These are phyloP conservation scores for Polymixis lichenea DNA, from an alignment of 2,888 invertebrate species.

Conservation along the genomic window DNA sequence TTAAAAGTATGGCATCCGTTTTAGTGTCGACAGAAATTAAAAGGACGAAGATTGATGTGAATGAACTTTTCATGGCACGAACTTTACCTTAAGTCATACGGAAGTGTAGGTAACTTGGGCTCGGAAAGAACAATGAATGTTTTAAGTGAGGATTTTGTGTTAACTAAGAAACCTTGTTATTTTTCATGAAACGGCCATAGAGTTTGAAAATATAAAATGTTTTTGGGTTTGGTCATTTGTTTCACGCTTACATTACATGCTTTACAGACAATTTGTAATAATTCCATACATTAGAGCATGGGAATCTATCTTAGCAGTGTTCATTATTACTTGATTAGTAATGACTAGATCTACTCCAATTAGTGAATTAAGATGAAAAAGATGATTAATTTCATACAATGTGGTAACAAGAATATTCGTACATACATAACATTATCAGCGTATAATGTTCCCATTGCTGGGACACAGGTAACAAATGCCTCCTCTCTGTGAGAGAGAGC, in stretches of 20 bases:
- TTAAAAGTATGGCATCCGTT: constrained; percentile 66
- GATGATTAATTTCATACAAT: not conserved
- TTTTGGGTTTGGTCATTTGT: not conserved
- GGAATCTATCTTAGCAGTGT: no score
- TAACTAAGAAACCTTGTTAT: not conserved
- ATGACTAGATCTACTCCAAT: not conserved
- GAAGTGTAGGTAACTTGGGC: not conserved
- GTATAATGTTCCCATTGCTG: no score
- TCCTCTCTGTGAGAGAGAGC: no score
- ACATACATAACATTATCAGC: not conserved
- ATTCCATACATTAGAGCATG: not conserved
- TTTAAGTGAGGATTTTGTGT: constrained; percentile 1
- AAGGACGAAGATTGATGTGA: constrained; percentile 57
- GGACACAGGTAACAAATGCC: no score
- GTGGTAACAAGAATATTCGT: no score
- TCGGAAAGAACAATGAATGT: constrained; percentile 13
- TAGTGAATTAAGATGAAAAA: not conserved
- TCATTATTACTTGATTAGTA: not conserved
- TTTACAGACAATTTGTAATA: not conserved
- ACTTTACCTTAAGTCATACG: constrained; percentile 19
- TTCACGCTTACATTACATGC: not conserved
- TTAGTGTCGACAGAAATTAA: constrained; percentile 53
- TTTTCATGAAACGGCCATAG: not conserved
- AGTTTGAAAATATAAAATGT: no score
- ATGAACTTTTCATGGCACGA: constrained; percentile 35